phyloP scores from a whole-genome alignment of 2,113 vertebrate genomes.

The Etia nguti region DNA sequence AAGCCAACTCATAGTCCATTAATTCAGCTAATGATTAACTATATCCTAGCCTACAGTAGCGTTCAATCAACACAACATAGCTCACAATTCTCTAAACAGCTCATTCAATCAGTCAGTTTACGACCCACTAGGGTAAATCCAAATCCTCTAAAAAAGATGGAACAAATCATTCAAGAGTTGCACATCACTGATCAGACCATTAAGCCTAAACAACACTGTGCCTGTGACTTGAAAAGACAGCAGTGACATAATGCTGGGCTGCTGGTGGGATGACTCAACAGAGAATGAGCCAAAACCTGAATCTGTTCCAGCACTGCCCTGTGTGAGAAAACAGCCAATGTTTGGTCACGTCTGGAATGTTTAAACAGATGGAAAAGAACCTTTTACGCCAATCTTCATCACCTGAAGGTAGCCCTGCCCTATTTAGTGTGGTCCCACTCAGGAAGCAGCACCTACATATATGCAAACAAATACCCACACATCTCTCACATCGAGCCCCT shows the following conservation, averaged over 20 bases:
- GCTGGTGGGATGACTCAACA: background rate
- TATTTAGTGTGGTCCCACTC: background rate
- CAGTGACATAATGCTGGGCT: background rate
- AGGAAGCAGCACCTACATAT: background rate
- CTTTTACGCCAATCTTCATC: background rate
- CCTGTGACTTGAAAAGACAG: background rate
- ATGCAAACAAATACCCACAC: background rate
- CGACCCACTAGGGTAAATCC: background rate
- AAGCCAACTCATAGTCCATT: background rate
- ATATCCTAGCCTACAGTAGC: background rate
- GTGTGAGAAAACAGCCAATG: constrained; percentile 7
- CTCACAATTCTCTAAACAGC: constrained; percentile 28
- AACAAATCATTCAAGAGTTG: background rate
- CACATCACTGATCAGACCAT: background rate
- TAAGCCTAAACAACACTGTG: background rate
- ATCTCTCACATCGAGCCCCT: background rate
- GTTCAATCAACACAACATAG: background rate
- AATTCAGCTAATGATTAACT: constrained; percentile 16
- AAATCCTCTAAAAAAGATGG: background rate
- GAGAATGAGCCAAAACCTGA: background rate
- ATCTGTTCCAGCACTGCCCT: background rate
- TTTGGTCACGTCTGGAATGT: constrained; percentile 31
- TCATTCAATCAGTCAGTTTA: constrained; percentile 21
- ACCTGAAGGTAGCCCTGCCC: background rate
- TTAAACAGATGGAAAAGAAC: constrained; percentile 41